phyloP scores from a whole-genome alignment of 2,888 invertebrate species.

The Drosophila kuntzei region DNA sequence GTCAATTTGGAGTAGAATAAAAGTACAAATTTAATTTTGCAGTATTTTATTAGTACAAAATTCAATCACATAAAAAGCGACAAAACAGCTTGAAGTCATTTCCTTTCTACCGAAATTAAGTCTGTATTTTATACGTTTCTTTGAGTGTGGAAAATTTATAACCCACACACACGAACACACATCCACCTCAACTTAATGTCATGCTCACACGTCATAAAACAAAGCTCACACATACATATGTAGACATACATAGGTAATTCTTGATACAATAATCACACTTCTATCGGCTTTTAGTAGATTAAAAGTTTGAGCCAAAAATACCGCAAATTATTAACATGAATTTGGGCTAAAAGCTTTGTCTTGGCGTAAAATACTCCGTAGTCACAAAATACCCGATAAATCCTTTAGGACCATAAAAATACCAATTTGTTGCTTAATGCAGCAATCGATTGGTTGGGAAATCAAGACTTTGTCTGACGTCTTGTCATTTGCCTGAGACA shows the following conservation, averaged over 20 bases:
- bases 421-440: conserved; percentile 29
- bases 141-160: conserved; percentile 40
- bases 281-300: conserved; percentile 72
- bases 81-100: conserved; percentile 6
- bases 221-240: conserved; percentile 21
- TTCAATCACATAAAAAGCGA: conserved; percentile 14
- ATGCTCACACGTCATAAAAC: conserved; percentile 49
- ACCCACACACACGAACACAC: conserved; percentile 21
- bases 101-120: background rate
- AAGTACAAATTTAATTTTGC: background rate
- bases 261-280: conserved; percentile 53
- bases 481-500: conserved; percentile 27
- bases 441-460: conserved; percentile 9
- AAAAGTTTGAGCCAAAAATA: conserved; percentile 59
- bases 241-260: conserved; percentile 27
- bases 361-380: background rate
- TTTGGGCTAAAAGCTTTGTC: conserved; percentile 14
- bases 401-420: conserved; percentile 20
- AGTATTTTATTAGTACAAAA: background rate
- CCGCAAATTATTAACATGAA: conserved; percentile 54
- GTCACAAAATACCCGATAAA: conserved; percentile 21
- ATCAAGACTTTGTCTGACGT: conserved; percentile 34
- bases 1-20: background rate
- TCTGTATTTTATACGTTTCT: conserved; percentile 25
- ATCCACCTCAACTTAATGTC: conserved; percentile 45